A percentile compares a stretch with the other conserved stretches of the same genome.
Conservation (phyloP, 2,888 invertebrate genomes). For the Drosophila borealis region DNA sequence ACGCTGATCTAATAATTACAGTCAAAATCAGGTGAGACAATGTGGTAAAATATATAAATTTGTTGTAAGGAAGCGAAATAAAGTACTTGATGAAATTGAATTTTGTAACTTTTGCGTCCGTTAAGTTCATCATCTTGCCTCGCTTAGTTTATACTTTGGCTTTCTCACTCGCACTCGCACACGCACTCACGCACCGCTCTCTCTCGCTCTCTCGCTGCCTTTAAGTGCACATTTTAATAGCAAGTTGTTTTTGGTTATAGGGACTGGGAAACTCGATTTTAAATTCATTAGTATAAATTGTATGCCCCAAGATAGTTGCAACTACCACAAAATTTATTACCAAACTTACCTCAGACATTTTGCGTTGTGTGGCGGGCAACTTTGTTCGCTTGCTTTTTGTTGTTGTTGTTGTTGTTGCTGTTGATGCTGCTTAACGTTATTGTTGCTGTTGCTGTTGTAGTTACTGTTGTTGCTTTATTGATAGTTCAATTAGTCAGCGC, state of each 20-base stretch:
- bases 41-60: no score
- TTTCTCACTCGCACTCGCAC: no score
- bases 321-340: conserved; percentile 4
- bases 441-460: conserved; percentile 19
- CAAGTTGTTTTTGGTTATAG: neutral
- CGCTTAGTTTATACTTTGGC: neutral
- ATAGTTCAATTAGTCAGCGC: conserved; percentile 36
- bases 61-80: no score
- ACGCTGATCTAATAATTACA: no score
- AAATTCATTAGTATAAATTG: neutral
- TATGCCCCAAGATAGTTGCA: conserved; percentile 1
- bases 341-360: conserved; percentile 71
- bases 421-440: conserved; percentile 1
- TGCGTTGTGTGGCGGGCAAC: conserved; percentile 43
- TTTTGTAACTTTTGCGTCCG: no score
- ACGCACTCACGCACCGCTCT: no score
- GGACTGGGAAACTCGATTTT: neutral
- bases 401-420: conserved; percentile 18
- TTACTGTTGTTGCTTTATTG: conserved; percentile 1
- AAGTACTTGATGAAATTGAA: no score
- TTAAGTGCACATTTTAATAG: neutral
- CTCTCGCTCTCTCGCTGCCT: no score
- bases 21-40: no score
- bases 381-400: conserved; percentile 34
- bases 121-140: neutral